Percentiles rank a stretch among this genome's conserved stretches.
Conservation (phyloP, 2,797 vertebrate genomes). For the Austrolebias charrua region DNA sequence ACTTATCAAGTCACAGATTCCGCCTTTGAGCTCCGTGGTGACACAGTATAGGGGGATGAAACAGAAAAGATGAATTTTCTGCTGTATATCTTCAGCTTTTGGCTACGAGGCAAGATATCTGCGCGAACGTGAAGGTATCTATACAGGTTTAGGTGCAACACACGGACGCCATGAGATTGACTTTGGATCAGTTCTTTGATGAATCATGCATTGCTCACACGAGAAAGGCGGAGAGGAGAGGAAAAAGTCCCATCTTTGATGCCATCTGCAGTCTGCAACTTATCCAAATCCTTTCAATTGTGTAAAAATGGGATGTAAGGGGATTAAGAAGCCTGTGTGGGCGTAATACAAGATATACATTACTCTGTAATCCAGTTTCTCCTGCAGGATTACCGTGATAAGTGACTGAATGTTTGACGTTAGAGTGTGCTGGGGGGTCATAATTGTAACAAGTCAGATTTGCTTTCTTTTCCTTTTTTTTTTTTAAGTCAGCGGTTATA, state of each 20-base stretch:
- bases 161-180: constrained; percentile 40
- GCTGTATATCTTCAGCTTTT: constrained; percentile 58
- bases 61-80: constrained; percentile 62
- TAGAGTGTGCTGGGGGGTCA: constrained; percentile 33
- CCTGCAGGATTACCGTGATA: constrained; percentile 32
- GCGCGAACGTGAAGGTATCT: constrained; percentile 29
- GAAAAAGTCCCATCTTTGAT: constrained; percentile 40
- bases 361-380: constrained; percentile 44
- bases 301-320: constrained; percentile 34
- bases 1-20: constrained; percentile 80
- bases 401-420: constrained; percentile 30
- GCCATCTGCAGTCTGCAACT: constrained; percentile 41
- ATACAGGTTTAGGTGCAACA: constrained; percentile 38
- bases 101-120: constrained; percentile 49
- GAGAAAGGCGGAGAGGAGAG: constrained; percentile 16
- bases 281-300: constrained; percentile 38
- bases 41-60: constrained; percentile 65
- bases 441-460: constrained; percentile 50
- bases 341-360: constrained; percentile 33
- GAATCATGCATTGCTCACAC: constrained; percentile 39
- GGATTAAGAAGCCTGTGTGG: constrained; percentile 40
- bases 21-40: constrained; percentile 67
- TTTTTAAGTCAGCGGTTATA: constrained; percentile 35
- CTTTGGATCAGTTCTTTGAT: constrained; percentile 53
- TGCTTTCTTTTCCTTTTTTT: no score